These are phyloP conservation scores for Nephrotoma guestfalica DNA, from an alignment of 2,888 invertebrate species.

Conservation along the genomic window DNA sequence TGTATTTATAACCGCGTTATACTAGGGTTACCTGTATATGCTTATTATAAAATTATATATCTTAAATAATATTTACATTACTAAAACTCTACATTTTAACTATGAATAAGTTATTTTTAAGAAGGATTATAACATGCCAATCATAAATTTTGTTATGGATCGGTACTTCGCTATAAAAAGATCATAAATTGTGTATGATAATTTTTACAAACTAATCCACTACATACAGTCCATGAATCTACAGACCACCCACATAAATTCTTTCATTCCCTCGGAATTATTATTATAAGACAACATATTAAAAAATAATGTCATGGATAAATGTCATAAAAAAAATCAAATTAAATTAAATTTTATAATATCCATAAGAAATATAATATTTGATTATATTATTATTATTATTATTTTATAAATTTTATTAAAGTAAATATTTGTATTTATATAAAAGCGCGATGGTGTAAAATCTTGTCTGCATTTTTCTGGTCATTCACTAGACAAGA, in stretches of 20 bases:
- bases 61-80: neutral
- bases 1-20: neutral
- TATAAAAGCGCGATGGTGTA: neutral
- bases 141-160: neutral
- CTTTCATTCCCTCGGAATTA: neutral
- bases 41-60: neutral
- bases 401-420: neutral
- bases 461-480: neutral
- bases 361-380: neutral
- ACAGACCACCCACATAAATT: neutral
- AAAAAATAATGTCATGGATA: neutral
- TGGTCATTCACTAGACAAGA: neutral
- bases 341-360: neutral
- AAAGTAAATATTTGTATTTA: neutral
- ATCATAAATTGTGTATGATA: neutral
- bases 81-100: neutral
- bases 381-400: neutral
- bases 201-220: neutral
- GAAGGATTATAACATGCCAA: neutral
- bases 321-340: neutral
- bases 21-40: neutral
- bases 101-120: neutral
- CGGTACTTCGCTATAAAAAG: neutral
- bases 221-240: neutral
- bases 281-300: neutral